These are phyloP conservation scores for Indicator indicator DNA, from an alignment of 2,113 vertebrate species.

Conservation along the genomic window DNA sequence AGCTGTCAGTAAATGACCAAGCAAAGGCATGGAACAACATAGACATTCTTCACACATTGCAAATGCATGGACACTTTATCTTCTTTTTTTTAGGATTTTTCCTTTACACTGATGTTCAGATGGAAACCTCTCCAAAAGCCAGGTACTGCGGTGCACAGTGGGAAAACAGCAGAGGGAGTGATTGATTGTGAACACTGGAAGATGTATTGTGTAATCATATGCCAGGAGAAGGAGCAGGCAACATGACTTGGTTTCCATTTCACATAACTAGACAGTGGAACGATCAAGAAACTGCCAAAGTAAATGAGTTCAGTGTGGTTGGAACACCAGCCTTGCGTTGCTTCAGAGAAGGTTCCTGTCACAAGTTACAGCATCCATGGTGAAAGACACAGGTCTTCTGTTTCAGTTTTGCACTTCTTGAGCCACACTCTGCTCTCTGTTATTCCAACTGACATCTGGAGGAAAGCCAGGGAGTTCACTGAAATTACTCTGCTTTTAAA, in stretches of 20 bases:
- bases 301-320: slow-evolving; percentile 83
- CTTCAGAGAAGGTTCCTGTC: slow-evolving; percentile 53
- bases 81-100: neutral
- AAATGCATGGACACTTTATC: neutral
- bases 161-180: slow-evolving; percentile 57
- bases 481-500: slow-evolving; percentile 24
- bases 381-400: slow-evolving; percentile 69
- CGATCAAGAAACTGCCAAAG: slow-evolving; percentile 77
- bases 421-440: slow-evolving; percentile 40
- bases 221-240: slow-evolving; percentile 62
- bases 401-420: slow-evolving; percentile 73
- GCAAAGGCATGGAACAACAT: neutral
- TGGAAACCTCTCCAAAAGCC: slow-evolving; percentile 37
- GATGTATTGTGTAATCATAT: slow-evolving; percentile 38
- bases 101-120: neutral
- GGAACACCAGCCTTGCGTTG: slow-evolving; percentile 69
- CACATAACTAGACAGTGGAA: slow-evolving; percentile 80
- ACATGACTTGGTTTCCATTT: slow-evolving; percentile 80
- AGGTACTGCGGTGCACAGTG: neutral
- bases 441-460: slow-evolving; percentile 48
- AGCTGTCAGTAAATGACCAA: neutral
- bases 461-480: neutral
- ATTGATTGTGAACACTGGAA: slow-evolving; percentile 74
- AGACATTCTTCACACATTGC: slow-evolving; percentile 18
- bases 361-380: slow-evolving; percentile 49